A percentile compares a stretch with the other conserved stretches of the same genome.
These are phyloP conservation scores for Myoxocephalus aenaeus DNA, from an alignment of 2,797 vertebrate genomes.

Conservation along the genomic window DNA sequence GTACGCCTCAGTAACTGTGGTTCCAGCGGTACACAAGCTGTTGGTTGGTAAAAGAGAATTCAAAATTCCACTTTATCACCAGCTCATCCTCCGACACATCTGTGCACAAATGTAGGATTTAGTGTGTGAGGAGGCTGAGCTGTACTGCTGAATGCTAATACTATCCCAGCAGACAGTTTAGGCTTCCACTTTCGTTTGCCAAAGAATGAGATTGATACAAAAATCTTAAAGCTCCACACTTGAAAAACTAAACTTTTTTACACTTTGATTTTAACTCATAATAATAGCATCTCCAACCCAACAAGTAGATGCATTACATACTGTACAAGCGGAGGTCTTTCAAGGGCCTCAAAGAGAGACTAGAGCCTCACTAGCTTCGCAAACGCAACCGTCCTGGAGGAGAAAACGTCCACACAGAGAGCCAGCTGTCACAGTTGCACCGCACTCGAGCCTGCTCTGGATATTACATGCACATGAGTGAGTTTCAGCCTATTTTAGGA, in stretches of 20 bases:
- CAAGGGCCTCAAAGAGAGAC: constrained; percentile 13
- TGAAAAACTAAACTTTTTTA: neutral
- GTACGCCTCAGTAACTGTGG: neutral
- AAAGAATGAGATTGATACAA: neutral
- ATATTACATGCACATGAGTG: neutral
- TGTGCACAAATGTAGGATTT: constrained; percentile 2
- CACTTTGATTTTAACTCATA: neutral
- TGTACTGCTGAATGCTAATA: neutral
- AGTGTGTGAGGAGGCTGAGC: neutral
- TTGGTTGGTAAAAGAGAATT: neutral
- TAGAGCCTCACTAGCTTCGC: neutral
- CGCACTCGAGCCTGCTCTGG: neutral
- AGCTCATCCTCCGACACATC: neutral
- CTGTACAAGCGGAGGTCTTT: constrained; percentile 4
- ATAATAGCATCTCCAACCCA: constrained; percentile 7
- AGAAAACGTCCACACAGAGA: neutral
- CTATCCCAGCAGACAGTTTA: neutral
- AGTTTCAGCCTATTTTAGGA: neutral
- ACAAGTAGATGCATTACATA: constrained; percentile 3
- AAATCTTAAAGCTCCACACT: neutral
- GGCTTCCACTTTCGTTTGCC: neutral
- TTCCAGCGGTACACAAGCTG: neutral
- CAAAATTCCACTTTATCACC: constrained; percentile 1
- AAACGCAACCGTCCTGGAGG: neutral
- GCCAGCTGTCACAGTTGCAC: neutral